Evolutionary conservation across 2,797 vertebrate species (phyloP).

Genomic region (Antennarius maculatus): DNA sequence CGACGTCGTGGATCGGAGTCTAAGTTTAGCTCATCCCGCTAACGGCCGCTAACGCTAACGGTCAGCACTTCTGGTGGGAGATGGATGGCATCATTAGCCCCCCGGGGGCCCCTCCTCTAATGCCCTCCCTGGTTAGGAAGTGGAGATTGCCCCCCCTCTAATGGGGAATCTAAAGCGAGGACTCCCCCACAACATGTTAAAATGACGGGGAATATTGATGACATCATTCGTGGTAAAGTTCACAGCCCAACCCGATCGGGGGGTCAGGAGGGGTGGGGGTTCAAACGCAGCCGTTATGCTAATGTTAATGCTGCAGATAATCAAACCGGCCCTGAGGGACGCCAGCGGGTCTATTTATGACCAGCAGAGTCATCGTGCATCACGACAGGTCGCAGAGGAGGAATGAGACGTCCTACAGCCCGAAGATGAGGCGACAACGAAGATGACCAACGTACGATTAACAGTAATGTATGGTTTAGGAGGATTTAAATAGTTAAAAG

Average conservation of each 20-base stretch:
- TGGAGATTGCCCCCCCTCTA: slow-evolving; percentile 23
- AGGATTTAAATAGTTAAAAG: no score
- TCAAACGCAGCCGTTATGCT: background rate
- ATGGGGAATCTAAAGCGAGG: slow-evolving; percentile 20
- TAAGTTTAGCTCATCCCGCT: slow-evolving; percentile 40
- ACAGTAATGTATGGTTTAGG: no score
- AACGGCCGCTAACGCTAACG: slow-evolving; percentile 29
- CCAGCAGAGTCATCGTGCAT: background rate
- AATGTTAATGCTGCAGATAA: slow-evolving; percentile 16
- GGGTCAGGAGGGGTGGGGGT: slow-evolving; percentile 16
- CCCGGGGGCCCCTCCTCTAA: slow-evolving; percentile 13
- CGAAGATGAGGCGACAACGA: background rate
- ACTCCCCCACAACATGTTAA: background rate
- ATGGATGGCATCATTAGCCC: slow-evolving; percentile 60
- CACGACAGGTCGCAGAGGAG: background rate
- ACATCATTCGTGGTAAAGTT: slow-evolving; percentile 19
- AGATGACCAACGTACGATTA: background rate
- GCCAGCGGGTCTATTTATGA: background rate
- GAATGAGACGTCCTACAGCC: no score
- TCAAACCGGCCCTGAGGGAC: slow-evolving; percentile 23
- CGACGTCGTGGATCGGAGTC: slow-evolving; percentile 8
- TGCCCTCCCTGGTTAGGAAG: slow-evolving; percentile 16
- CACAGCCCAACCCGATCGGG: background rate
- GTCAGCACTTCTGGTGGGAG: slow-evolving; percentile 46
- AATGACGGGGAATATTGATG: slow-evolving; percentile 34